Evolutionary conservation across 2,113 vertebrate species (phyloP).

Genomic region (Apistogramma diplotaenia): DNA sequence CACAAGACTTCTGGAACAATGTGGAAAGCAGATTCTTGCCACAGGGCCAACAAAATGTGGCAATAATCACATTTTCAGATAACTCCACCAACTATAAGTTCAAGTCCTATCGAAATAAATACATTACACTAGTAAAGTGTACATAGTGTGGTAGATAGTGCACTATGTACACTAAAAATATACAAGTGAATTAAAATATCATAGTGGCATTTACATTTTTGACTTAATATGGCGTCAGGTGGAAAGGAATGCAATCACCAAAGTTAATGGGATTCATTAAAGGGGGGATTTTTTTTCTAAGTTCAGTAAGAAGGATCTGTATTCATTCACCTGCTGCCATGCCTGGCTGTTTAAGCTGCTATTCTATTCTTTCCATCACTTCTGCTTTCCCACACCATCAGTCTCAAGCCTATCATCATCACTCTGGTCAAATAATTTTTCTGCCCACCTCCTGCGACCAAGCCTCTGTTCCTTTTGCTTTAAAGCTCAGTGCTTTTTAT

Average conservation of each 20-base stretch:
- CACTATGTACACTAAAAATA: neutral
- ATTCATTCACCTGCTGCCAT: neutral
- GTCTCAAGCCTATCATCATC: neutral
- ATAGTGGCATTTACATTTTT: neutral
- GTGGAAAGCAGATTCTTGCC: neutral
- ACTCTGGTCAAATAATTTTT: neutral
- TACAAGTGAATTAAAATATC: neutral
- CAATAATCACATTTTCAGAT: neutral
- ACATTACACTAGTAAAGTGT: neutral
- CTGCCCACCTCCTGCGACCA: neutral
- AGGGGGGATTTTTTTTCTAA: neutral
- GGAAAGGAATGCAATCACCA: too few species aligned
- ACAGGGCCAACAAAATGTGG: neutral
- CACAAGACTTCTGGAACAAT: neutral
- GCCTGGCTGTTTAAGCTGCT: neutral
- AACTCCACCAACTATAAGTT: neutral
- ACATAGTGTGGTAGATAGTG: neutral
- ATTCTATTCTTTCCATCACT: neutral
- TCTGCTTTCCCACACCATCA: neutral
- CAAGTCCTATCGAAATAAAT: neutral
- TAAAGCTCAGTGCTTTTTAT: neutral
- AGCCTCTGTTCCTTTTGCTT: neutral
- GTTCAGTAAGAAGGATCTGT: neutral
- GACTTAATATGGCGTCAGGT: too few species aligned
- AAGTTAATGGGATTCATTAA: neutral